Evolutionary conservation across 2,888 invertebrate genomes (phyloP), one percentile per base, ranked within the genome.

Genomic region (Gari tellinella): DNA sequence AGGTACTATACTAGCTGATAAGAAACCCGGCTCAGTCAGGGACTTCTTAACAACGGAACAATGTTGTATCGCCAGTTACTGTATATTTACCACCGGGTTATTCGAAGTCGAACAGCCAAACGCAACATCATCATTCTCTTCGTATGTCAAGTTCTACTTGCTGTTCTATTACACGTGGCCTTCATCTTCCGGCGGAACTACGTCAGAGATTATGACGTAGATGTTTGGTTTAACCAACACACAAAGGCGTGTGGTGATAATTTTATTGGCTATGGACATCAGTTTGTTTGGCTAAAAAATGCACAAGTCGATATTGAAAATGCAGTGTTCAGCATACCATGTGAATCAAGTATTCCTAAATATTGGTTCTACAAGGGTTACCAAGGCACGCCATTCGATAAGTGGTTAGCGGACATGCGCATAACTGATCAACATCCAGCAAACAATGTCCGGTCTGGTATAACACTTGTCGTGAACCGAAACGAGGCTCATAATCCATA

Each of bases 401-500:
- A 51, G 25, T 78, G 78, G 78, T 12, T 74, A 21, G 37, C 51
- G 0, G 51, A 43, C 21, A 25, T 73, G 23, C 17, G 52, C 14
- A 45, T 38, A n/a, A 46, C 61, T 0, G 48, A 48, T 3, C 23
- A 19, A 4, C 3, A 8, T 14, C 17, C 19, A 15, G 37, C 49
- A 52, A 37, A 52, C 31, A 19, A 7, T 40, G 48, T 60, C 23
- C 41, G 41, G 40, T 53, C 52, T 19, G 52, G 56, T 7, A 23
- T 61, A 12, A 63, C 78, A 1, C 25, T 78, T 41, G 78, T 60
- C 15, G 57, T 73, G 5, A 66, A 52, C 25, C 53, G 78, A 23
- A 70, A 61, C 12, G 78, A 78, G 49, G 78, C 78, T 2, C 78
- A 78, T 43, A 78, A 78, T 58, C 31, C 74, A 2, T 78, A 78